Evolutionary conservation across 2,113 vertebrate genomes (phyloP).

Genomic region (Rhinolophus ferrumequinum): DNA sequence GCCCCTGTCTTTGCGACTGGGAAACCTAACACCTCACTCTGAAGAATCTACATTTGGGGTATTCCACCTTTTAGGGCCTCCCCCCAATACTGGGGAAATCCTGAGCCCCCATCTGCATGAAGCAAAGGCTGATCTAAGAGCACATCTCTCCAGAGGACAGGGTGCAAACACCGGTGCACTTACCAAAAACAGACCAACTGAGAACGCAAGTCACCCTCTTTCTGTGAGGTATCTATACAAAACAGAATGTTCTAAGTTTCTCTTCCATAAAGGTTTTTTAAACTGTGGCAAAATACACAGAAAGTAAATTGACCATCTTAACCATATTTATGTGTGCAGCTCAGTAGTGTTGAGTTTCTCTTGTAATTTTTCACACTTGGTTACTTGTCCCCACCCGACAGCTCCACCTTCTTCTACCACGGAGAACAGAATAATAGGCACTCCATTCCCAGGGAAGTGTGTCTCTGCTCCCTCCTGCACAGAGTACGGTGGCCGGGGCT

Average conservation of each 20-base stretch:
- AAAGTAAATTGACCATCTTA: rapidly evolving
- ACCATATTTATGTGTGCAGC: neutral
- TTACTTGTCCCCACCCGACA: rapidly evolving
- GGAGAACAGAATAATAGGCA: no score
- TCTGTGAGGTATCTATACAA: neutral
- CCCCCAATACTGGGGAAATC: neutral
- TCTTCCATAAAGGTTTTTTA: neutral
- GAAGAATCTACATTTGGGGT: neutral
- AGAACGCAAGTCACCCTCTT: neutral
- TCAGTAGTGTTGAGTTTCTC: neutral
- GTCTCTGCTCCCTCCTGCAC: neutral
- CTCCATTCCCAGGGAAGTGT: neutral
- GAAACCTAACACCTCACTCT: neutral
- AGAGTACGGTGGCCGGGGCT: no score
- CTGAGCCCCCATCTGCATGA: neutral
- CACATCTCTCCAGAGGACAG: no score
- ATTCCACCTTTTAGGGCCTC: neutral
- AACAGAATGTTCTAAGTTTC: neutral
- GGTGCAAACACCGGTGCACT: no score
- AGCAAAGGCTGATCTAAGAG: neutral
- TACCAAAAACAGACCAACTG: neutral
- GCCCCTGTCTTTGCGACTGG: neutral
- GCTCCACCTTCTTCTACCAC: rapidly evolving
- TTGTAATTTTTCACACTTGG: neutral
- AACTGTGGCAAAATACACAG: neutral